Conservation (phyloP, 2,888 invertebrate genomes). For the Volucella inanis region DNA sequence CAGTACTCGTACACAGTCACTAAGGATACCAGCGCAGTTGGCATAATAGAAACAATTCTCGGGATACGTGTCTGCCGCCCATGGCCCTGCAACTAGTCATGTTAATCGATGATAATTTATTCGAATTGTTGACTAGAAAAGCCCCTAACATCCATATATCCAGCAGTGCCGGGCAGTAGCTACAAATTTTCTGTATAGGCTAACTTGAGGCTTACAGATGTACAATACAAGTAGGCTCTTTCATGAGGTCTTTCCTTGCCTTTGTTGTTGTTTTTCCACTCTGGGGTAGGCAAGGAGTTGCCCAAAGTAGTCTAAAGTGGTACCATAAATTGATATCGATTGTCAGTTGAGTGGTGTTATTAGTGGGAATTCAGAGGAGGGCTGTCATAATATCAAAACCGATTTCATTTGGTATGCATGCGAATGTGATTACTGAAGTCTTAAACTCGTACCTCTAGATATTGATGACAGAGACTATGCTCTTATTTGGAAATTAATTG, state of each 20-base stretch:
- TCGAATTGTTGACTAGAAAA: slow-evolving; percentile 61
- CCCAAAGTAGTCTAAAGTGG: slow-evolving; percentile 72
- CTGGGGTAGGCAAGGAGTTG: slow-evolving; percentile 65
- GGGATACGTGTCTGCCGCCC: slow-evolving; percentile 69
- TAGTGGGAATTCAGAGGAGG: slow-evolving; percentile 65
- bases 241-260: neutral
- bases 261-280: slow-evolving; percentile 26
- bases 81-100: slow-evolving; percentile 72
- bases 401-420: slow-evolving; percentile 35
- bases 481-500: slow-evolving; percentile 43
- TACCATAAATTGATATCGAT: slow-evolving; percentile 69
- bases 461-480: slow-evolving; percentile 11
- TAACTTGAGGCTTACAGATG: slow-evolving; percentile 53
- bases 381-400: slow-evolving; percentile 56
- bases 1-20: neutral
- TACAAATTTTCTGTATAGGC: slow-evolving; percentile 60
- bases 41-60: slow-evolving; percentile 68
- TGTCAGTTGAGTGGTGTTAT: slow-evolving; percentile 68
- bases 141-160: slow-evolving; percentile 64
- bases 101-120: slow-evolving; percentile 75
- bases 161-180: slow-evolving; percentile 67
- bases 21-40: slow-evolving; percentile 31
- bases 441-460: slow-evolving; percentile 1
- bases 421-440: neutral
- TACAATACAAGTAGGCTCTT: neutral